Conservation (phyloP, 2,113 vertebrate genomes). For the Sardina pilchardus region DNA sequence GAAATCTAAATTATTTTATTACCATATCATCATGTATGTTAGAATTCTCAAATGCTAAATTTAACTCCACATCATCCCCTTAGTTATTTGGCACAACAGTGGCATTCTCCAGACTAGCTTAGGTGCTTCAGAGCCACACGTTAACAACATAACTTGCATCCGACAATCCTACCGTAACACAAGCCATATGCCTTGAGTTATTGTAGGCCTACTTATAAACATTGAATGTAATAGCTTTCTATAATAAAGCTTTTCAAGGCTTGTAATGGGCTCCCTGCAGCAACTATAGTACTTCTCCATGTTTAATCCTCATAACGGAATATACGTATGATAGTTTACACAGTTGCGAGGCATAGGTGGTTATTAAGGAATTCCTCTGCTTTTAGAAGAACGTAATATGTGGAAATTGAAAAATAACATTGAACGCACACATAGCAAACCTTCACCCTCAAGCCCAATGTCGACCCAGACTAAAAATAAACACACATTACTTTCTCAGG, state of each 20-base stretch:
- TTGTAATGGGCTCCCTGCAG: conserved; percentile 3
- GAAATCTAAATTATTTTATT: neutral
- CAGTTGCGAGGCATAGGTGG: neutral
- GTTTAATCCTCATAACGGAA: neutral
- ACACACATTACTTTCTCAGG: neutral
- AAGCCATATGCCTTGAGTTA: neutral
- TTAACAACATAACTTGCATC: neutral
- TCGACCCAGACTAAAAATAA: neutral
- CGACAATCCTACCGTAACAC: neutral
- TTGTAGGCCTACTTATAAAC: neutral
- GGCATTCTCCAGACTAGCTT: neutral
- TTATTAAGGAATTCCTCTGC: neutral
- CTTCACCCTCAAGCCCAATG: neutral
- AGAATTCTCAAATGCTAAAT: neutral
- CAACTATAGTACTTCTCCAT: neutral
- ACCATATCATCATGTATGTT: neutral
- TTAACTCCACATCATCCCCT: neutral
- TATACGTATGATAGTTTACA: neutral
- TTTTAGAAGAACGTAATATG: neutral
- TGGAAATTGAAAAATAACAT: neutral
- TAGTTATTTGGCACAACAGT: neutral
- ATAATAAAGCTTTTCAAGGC: neutral
- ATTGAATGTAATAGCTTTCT: neutral
- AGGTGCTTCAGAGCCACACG: neutral
- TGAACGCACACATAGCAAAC: neutral